Percentiles rank a stretch among this genome's conserved stretches.
Evolutionary conservation across 2,888 invertebrate genomes (phyloP).

Genomic region (Drosophila subquinaria): DNA sequence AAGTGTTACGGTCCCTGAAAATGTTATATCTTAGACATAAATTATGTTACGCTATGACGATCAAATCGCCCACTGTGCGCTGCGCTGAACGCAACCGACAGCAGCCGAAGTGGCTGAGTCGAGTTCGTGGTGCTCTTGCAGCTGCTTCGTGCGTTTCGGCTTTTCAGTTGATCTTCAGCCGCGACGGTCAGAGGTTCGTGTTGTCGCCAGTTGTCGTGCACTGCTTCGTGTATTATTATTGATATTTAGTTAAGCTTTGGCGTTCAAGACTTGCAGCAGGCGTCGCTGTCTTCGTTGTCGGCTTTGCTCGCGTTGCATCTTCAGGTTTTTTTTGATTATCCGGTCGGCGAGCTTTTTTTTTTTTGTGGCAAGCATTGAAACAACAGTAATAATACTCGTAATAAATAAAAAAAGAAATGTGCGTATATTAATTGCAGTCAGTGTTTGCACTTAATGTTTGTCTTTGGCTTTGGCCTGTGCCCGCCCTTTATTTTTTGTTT

Average conservation of each 20-base stretch:
- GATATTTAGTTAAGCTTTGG: not conserved
- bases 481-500: constrained; percentile 39
- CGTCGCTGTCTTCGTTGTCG: constrained; percentile 20
- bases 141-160: constrained; percentile 18
- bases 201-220: not conserved
- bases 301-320: constrained; percentile 45
- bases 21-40: not conserved
- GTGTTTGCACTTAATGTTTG: constrained; percentile 33
- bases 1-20: too few species aligned
- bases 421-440: constrained; percentile 54
- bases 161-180: constrained; percentile 64
- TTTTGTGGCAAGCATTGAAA: constrained; percentile 29
- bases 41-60: not conserved
- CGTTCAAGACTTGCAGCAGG: constrained; percentile 10
- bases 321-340: constrained; percentile 12
- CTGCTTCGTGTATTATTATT: constrained; percentile 13
- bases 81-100: constrained; percentile 5
- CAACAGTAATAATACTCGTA: constrained; percentile 4
- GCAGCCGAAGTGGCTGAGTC: constrained; percentile 10
- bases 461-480: constrained; percentile 35
- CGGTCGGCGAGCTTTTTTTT: constrained; percentile 19
- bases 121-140: constrained; percentile 18
- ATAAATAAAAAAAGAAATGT: constrained; percentile 31
- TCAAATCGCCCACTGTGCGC: not conserved
- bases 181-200: constrained; percentile 52